Conservation (phyloP, 2,113 vertebrate species). For the Chaetura pelagica region DNA sequence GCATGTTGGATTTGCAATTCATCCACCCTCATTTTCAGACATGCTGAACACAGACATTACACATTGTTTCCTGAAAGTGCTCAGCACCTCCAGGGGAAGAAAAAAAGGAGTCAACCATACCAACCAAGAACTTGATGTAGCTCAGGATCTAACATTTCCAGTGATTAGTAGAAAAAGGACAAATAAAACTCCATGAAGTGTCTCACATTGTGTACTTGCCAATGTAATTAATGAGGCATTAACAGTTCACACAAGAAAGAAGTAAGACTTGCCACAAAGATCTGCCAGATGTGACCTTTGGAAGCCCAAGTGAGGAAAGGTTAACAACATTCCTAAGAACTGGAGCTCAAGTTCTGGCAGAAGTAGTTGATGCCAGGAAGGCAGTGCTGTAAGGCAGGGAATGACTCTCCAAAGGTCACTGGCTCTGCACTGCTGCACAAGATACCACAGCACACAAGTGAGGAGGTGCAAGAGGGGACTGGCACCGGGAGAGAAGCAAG, state of each 20-base stretch:
- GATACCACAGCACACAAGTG: rapidly evolving
- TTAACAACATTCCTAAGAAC: neutral
- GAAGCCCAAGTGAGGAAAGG: neutral
- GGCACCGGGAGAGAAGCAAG: neutral
- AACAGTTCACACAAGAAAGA: neutral
- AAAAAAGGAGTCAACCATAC: neutral
- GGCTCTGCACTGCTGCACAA: neutral
- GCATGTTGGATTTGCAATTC: rapidly evolving
- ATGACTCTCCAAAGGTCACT: neutral
- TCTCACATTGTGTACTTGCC: neutral
- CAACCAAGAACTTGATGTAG: neutral
- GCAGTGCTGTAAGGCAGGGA: neutral
- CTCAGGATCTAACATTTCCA: neutral
- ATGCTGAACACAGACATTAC: neutral
- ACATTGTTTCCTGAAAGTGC: neutral
- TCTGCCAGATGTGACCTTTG: neutral
- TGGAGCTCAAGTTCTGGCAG: neutral
- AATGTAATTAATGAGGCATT: neutral
- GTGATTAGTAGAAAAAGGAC: rapidly evolving
- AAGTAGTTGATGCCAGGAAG: neutral
- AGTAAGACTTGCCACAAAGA: neutral
- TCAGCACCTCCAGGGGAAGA: neutral
- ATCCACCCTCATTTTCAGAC: neutral
- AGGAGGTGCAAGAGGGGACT: neutral
- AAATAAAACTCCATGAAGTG: neutral